phyloP scores from a whole-genome alignment of 2,113 vertebrate species.

The Marcusenius ussheri region DNA sequence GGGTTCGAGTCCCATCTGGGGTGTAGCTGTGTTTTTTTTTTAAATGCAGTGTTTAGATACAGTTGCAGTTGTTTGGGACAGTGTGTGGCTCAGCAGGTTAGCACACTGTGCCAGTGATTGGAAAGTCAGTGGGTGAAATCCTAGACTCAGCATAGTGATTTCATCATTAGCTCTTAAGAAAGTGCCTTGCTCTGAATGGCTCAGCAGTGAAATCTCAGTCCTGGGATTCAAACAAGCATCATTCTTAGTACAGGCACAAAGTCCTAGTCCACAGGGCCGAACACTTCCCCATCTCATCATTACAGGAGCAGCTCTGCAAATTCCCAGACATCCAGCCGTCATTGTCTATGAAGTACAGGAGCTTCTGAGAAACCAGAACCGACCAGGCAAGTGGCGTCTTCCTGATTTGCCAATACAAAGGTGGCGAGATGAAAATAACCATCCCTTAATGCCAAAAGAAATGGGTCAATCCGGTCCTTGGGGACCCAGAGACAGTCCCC shows the following conservation, averaged over 20 bases:
- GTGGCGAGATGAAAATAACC: not conserved
- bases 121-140: no score
- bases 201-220: not conserved
- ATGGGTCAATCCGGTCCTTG: not conserved
- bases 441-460: not conserved
- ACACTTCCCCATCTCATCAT: not conserved
- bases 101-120: not conserved
- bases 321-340: not conserved
- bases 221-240: not conserved
- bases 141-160: no score
- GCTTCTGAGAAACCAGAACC: not conserved
- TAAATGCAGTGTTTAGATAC: not conserved
- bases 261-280: not conserved
- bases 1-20: slow-evolving; percentile 35
- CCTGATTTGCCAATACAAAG: not conserved
- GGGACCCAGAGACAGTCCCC: not conserved
- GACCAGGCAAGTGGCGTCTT: not conserved
- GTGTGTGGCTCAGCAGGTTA: not conserved
- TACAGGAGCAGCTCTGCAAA: not conserved
- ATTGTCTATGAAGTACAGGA: not conserved
- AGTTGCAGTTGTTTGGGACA: not conserved
- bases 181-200: not conserved
- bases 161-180: no score
- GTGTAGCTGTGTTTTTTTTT: not conserved
- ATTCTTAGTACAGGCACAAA: not conserved